Evolutionary conservation across 2,797 vertebrate genomes (phyloP).

Genomic region (Gallinago solitaria): DNA sequence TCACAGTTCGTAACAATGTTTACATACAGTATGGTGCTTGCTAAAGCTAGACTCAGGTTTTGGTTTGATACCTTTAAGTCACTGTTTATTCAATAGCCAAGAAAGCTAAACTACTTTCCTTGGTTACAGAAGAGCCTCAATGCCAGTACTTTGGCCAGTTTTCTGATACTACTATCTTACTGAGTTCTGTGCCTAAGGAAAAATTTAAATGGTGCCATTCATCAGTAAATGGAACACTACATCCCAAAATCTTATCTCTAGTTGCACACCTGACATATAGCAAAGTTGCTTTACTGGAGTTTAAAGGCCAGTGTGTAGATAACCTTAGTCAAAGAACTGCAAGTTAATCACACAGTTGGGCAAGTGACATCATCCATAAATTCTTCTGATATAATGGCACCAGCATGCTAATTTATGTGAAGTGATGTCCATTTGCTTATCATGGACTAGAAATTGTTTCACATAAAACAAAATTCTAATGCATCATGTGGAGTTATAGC

Average conservation of each 20-base stretch:
- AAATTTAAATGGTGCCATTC: slow-evolving; percentile 36
- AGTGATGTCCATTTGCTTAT: slow-evolving; percentile 60
- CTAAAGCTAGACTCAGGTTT: neutral
- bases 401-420: slow-evolving; percentile 46
- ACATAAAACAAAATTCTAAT: slow-evolving; percentile 57
- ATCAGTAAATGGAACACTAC: slow-evolving; percentile 8
- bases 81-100: neutral
- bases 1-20: neutral
- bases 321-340: slow-evolving; percentile 41
- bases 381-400: slow-evolving; percentile 32
- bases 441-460: slow-evolving; percentile 33
- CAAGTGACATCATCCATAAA: slow-evolving; percentile 56
- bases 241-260: slow-evolving; percentile 50
- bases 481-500: slow-evolving; percentile 23
- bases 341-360: slow-evolving; percentile 56
- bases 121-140: neutral
- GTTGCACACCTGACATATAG: slow-evolving; percentile 42
- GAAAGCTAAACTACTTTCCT: neutral
- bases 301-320: slow-evolving; percentile 40
- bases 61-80: neutral
- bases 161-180: neutral
- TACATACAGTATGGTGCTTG: fast-evolving
- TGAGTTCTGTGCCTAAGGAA: neutral
- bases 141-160: neutral
- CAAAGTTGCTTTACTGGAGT: slow-evolving; percentile 23